These are phyloP conservation scores for Drosophila kurseongensis DNA, from an alignment of 1,140 invertebrate species.

Conservation along the genomic window DNA sequence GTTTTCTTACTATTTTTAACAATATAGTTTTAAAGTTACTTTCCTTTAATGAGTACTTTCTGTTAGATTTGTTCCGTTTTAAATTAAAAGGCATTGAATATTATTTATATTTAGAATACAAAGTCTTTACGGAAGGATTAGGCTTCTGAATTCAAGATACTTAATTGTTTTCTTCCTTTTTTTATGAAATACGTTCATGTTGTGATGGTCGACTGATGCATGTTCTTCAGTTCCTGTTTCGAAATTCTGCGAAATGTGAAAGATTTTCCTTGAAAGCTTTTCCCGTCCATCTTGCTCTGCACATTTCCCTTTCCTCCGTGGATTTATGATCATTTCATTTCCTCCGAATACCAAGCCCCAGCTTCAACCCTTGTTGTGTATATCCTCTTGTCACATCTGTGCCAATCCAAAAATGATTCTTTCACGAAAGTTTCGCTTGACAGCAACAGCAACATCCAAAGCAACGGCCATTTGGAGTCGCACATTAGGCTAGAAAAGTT, in stretches of 20 bases:
- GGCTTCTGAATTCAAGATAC: no score
- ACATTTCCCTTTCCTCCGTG: conserved; percentile 5
- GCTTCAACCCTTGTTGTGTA: conserved; percentile 21
- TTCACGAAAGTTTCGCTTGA: conserved; percentile 48
- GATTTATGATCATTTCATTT: conserved; percentile 42
- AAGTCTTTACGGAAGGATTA: no score
- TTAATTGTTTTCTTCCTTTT: no score
- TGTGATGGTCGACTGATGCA: background rate
- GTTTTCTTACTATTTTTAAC: no score
- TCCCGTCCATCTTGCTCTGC: conserved; percentile 19
- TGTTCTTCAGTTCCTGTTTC: background rate
- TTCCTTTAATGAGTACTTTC: no score
- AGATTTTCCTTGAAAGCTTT: conserved; percentile 4
- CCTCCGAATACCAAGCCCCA: conserved; percentile 19
- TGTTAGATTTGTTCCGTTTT: no score
- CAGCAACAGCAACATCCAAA: conserved; percentile 20
- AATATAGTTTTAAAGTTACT: no score
- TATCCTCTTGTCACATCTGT: conserved; percentile 54
- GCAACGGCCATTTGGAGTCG: conserved; percentile 26
- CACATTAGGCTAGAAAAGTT: conserved; percentile 59
- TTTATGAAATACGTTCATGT: no score
- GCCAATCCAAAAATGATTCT: conserved; percentile 58
- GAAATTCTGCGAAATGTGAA: background rate
- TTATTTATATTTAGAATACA: no score
- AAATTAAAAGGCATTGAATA: no score